phyloP scores from a whole-genome alignment of 2,888 invertebrate genomes.

The Adelphocoris suturalis region DNA sequence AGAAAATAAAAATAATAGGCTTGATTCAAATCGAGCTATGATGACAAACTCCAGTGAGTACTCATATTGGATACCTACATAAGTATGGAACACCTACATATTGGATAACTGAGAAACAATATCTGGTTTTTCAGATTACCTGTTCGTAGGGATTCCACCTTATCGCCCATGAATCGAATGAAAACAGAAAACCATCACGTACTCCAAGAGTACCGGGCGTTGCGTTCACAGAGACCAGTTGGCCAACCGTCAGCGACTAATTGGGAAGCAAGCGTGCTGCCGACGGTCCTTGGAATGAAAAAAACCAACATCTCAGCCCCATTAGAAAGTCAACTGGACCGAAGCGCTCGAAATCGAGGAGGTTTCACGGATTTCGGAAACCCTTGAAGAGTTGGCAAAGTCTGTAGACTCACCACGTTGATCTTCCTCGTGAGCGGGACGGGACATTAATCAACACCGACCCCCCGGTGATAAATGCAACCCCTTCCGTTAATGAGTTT shows the following conservation, averaged over 20 bases:
- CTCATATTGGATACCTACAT: too few relatives aligned
- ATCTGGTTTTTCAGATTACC: too few relatives aligned
- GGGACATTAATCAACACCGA: not conserved
- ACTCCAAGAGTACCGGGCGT: not conserved
- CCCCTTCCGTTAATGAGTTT: conserved; percentile 26
- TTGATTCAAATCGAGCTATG: too few relatives aligned
- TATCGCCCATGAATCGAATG: not conserved
- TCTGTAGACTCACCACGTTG: not conserved
- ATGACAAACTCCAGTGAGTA: too few relatives aligned
- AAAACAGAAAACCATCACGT: not conserved
- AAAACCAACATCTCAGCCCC: conserved; percentile 28
- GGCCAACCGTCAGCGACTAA: conserved; percentile 31
- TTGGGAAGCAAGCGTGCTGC: conserved; percentile 39
- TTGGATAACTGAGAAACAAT: too few relatives aligned
- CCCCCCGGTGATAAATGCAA: not conserved
- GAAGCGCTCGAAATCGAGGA: not conserved
- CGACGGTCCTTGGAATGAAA: conserved; percentile 33
- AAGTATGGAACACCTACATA: too few relatives aligned
- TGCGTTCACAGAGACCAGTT: conserved; percentile 31
- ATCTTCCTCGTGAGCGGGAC: not conserved
- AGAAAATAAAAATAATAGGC: too few relatives aligned
- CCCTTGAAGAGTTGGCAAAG: not conserved
- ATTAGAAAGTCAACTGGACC: conserved; percentile 48
- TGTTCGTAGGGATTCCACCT: not conserved
- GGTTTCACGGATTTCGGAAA: conserved; percentile 41